phyloP scores from a whole-genome alignment of 1,140 invertebrate genomes.

The Pogonomyrmex californicus region DNA sequence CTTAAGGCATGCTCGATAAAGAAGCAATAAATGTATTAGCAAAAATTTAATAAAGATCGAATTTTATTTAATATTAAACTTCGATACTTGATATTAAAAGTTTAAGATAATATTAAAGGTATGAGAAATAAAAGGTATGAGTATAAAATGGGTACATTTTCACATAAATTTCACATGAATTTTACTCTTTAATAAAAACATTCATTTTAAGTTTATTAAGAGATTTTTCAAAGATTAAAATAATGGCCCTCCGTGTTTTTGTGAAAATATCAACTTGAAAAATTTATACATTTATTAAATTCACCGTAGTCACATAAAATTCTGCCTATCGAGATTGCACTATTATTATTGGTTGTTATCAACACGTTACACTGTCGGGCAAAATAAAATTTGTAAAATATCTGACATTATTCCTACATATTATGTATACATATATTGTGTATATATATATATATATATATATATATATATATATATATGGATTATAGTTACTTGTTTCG shows the following conservation, averaged over 20 bases:
- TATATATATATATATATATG: slow-evolving; percentile 5
- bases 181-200: background rate
- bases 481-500: background rate
- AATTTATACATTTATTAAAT: background rate
- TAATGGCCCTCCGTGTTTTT: background rate
- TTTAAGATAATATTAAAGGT: background rate
- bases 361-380: too few relatives aligned
- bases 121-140: background rate
- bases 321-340: background rate
- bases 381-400: background rate
- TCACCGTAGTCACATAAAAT: too few relatives aligned
- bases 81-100: background rate
- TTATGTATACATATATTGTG: too few relatives aligned
- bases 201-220: background rate
- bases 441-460: too few relatives aligned
- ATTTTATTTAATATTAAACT: too few relatives aligned
- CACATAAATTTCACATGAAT: background rate
- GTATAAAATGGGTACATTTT: background rate
- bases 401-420: background rate
- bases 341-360: too few relatives aligned
- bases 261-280: background rate
- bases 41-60: background rate
- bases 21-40: background rate
- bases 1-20: background rate
- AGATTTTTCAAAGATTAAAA: background rate